Evolutionary conservation across 2,888 invertebrate genomes (phyloP), one percentile per base, ranked within the genome.

Genomic region (Physocephala rufipes): DNA sequence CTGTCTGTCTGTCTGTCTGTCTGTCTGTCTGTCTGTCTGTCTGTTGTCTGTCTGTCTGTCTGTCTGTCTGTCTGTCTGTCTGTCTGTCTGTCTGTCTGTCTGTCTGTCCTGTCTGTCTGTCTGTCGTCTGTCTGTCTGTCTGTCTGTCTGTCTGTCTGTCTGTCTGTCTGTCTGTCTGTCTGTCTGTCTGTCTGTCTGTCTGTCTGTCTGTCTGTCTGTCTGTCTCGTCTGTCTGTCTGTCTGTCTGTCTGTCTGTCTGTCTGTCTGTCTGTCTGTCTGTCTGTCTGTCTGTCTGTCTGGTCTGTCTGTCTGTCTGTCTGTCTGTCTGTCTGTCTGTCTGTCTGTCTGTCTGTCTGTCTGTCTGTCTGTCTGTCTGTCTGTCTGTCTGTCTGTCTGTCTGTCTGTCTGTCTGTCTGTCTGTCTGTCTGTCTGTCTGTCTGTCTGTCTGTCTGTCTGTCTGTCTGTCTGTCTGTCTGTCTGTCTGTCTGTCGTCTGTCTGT

Each of bases 401-500:
- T 26, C 61, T 61, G 61, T 61, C 61, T 61, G 24, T 26, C 61
- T 26, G 21, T 26, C 28, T 26, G 21, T 61, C 61, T 61, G 61
- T 24, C 61, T 61, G 61, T 61, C 21, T 61, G 24, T 26, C 61
- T 61, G 61, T 61, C 24, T 61, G 61, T 26, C 61, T 61, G 61
- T 61, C 61, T 61, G 61, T 26, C 61, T 61, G 21, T 61, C 61
- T 61, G 28, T 26, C 61, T 26, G 61, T 61, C 61, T 61, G 24
- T 61, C 61, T 61, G 61, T 26, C 61, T 61, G 61, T 61, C 61
- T 61, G 61, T 26, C 28, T 61, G 61, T 61, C 61, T 61, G 61
- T 26, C 61, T 61, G 61, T 61, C 61, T 28, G 21, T n/a, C n/a
- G n/a, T n/a, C n/a, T n/a, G n/a, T n/a, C n/a, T n/a, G n/a, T n/a